Conservation (phyloP, 2,113 vertebrate species). For the Pterocles burchelli region DNA sequence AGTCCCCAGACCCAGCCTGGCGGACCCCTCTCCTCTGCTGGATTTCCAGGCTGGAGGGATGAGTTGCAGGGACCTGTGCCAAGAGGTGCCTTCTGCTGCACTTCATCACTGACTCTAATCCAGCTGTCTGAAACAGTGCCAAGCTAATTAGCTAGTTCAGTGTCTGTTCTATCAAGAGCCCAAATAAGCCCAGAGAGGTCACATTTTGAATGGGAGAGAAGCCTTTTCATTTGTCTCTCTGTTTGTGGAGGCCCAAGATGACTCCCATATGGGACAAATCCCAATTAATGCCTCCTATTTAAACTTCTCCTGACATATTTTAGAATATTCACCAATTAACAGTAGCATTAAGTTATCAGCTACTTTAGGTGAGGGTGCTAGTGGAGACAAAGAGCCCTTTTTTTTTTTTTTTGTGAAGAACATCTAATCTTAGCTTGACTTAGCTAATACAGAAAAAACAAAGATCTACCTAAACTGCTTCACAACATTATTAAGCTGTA, state of each 20-base stretch:
- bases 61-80: slow-evolving; percentile 64
- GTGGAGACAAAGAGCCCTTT: not conserved
- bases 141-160: slow-evolving; percentile 77
- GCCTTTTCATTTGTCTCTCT: slow-evolving; percentile 33
- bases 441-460: not conserved
- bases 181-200: slow-evolving; percentile 67
- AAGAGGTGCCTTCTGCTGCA: slow-evolving; percentile 72
- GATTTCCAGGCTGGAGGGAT: slow-evolving; percentile 52
- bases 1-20: slow-evolving; percentile 52
- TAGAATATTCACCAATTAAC: slow-evolving; percentile 28
- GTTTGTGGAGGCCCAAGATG: not conserved
- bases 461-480: not conserved
- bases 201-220: not conserved
- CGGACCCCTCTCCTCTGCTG: slow-evolving; percentile 20
- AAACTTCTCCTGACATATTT: slow-evolving; percentile 25
- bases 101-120: slow-evolving; percentile 69
- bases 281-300: slow-evolving; percentile 30
- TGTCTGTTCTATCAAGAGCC: slow-evolving; percentile 63
- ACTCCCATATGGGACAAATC: slow-evolving; percentile 32
- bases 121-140: slow-evolving; percentile 70
- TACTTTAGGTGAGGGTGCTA: not conserved
- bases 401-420: not conserved
- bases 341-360: slow-evolving; percentile 19
- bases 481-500: not conserved
- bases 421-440: not conserved